These are phyloP conservation scores for Acanthosepion esculentum DNA, from an alignment of 2,888 invertebrate species.

Conservation along the genomic window DNA sequence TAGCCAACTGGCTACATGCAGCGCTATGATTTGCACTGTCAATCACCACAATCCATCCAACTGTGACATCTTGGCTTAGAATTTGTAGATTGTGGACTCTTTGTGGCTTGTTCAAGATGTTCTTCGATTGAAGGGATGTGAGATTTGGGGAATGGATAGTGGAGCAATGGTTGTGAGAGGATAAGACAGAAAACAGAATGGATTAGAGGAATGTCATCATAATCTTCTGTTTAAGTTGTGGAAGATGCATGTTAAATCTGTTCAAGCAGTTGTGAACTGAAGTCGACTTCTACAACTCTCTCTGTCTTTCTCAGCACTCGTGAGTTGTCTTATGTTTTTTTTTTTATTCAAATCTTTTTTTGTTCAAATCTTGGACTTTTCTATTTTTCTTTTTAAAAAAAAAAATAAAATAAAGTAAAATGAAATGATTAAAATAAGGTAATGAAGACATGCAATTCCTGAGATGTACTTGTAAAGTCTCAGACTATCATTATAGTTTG, in stretches of 20 bases:
- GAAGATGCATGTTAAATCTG: not conserved
- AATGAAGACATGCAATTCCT: not conserved
- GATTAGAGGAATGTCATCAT: not conserved
- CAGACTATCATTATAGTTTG: not conserved
- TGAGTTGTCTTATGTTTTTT: not conserved
- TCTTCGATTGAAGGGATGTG: not conserved
- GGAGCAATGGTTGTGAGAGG: not conserved
- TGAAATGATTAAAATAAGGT: not conserved
- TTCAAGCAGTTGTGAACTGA: not conserved
- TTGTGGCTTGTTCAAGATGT: not conserved
- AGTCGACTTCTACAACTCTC: not conserved
- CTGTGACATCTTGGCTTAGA: not conserved
- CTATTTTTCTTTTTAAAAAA: too few species aligned
- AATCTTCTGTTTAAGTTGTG: not conserved
- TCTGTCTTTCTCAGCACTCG: not conserved
- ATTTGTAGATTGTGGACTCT: not conserved
- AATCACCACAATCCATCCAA: not conserved
- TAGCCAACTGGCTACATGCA: not conserved
- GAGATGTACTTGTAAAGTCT: not conserved
- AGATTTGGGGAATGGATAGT: not conserved
- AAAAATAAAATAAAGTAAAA: too few species aligned
- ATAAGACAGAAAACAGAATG: not conserved
- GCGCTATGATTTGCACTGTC: not conserved
- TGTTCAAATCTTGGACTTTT: not conserved
- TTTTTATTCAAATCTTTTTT: not conserved